Percentiles rank a stretch among this genome's conserved stretches.
Conservation (phyloP, 2,797 vertebrate genomes). For the Micromesistius poutassou region DNA sequence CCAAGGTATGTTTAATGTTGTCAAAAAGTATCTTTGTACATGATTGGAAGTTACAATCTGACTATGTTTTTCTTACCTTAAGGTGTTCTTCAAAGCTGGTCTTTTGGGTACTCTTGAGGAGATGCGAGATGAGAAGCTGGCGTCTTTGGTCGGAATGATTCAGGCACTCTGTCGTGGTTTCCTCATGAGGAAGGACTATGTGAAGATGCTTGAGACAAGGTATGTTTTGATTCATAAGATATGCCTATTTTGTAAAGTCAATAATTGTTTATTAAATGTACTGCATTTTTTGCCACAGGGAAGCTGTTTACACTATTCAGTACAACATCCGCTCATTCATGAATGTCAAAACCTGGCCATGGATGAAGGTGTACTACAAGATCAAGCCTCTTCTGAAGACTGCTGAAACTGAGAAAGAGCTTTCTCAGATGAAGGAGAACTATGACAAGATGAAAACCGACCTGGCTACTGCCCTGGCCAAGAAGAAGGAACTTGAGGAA, state of each 20-base stretch:
- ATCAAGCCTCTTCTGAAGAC: slow-evolving; percentile 86
- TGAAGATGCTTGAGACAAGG: slow-evolving; percentile 18
- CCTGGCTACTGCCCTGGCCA: slow-evolving; percentile 49
- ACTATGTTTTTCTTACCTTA: neutral
- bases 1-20: slow-evolving; percentile 62
- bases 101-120: slow-evolving; percentile 81
- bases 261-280: slow-evolving; percentile 7
- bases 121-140: slow-evolving; percentile 83
- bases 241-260: neutral
- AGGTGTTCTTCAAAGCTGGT: slow-evolving; percentile 88
- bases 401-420: slow-evolving; percentile 85
- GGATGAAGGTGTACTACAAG: slow-evolving; percentile 91
- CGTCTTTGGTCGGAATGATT: slow-evolving; percentile 74
- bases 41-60: slow-evolving; percentile 24
- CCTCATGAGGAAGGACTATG: neutral
- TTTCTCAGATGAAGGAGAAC: slow-evolving; percentile 81
- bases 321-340: slow-evolving; percentile 85
- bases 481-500: slow-evolving; percentile 81
- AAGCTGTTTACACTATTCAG: slow-evolving; percentile 80
- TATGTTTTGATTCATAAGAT: neutral
- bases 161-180: slow-evolving; percentile 76
- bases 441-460: slow-evolving; percentile 44
- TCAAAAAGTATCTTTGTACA: neutral
- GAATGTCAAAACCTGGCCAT: slow-evolving; percentile 82
- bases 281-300: slow-evolving; percentile 55